Evolutionary conservation across 2,797 vertebrate species (phyloP).

Genomic region (Pitangus sulphuratus): DNA sequence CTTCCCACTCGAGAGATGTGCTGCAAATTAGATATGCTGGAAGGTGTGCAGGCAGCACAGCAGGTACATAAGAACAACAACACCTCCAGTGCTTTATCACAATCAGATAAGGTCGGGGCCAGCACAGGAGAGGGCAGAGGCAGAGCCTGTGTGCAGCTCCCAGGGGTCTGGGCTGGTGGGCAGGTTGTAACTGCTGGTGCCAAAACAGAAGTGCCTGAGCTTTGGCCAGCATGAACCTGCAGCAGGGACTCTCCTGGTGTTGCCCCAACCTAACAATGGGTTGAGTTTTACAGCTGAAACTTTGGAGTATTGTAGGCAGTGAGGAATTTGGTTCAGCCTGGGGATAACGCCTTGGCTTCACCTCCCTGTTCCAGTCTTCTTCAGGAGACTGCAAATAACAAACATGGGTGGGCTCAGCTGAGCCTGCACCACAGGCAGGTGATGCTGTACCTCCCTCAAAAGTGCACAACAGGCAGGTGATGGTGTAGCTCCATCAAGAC

Average conservation of each 20-base stretch:
- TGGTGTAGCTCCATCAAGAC: not conserved
- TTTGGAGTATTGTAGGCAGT: not conserved
- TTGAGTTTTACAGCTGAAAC: fast-evolving
- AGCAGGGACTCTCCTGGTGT: fast-evolving
- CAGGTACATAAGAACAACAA: not conserved
- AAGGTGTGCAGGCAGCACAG: not conserved
- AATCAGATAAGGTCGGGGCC: not conserved
- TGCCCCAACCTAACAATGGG: not conserved
- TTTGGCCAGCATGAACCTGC: not conserved
- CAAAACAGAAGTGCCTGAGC: not conserved
- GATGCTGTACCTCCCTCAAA: not conserved
- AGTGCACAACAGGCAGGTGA: not conserved
- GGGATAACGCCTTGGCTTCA: not conserved
- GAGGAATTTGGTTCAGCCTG: not conserved
- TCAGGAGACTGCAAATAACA: not conserved
- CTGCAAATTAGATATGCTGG: not conserved
- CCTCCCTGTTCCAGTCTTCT: not conserved
- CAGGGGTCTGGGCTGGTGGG: not conserved
- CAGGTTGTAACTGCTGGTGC: fast-evolving
- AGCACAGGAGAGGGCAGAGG: not conserved
- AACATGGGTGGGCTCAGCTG: not conserved
- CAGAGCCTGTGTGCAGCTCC: not conserved
- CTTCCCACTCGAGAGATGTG: not conserved
- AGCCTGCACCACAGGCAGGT: not conserved
- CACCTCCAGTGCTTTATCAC: not conserved